Conservation (phyloP, 1,140 invertebrate species). For the Brachionus asplanchnoidis region DNA sequence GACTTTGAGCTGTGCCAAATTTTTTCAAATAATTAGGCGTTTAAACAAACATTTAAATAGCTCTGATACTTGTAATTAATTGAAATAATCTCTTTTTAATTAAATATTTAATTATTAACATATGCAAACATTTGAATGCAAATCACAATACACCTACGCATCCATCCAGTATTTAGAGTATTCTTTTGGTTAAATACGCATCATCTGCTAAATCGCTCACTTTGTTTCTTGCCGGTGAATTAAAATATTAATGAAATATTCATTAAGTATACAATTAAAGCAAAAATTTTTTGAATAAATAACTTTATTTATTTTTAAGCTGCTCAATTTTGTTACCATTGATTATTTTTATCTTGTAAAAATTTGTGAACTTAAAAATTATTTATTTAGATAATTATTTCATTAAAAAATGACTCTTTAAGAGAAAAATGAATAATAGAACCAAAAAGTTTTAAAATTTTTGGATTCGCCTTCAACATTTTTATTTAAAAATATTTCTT, state of each 20-base stretch:
- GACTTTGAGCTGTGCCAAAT: not conserved
- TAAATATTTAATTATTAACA: not conserved
- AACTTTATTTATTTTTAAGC: too few species aligned
- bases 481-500: too few species aligned
- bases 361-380: not conserved
- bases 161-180: not conserved
- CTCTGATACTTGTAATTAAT: not conserved
- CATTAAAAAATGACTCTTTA: too few species aligned
- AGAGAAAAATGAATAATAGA: too few species aligned
- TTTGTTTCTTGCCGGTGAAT: not conserved
- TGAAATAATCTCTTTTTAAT: slow-evolving; percentile 29
- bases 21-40: slow-evolving; percentile 1
- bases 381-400: not conserved
- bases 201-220: not conserved
- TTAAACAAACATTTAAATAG: not conserved
- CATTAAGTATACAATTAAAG: too few species aligned
- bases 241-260: not conserved
- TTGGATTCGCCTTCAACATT: too few species aligned
- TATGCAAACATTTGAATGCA: slow-evolving; percentile 10
- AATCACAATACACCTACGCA: not conserved
- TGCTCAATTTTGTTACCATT: too few species aligned
- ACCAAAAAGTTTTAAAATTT: too few species aligned
- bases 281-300: too few species aligned
- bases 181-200: not conserved
- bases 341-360: not conserved